A percentile compares a stretch with the other conserved stretches of the same genome.
Evolutionary conservation across 2,797 vertebrate species (phyloP).

Genomic region (Falco biarmicus): DNA sequence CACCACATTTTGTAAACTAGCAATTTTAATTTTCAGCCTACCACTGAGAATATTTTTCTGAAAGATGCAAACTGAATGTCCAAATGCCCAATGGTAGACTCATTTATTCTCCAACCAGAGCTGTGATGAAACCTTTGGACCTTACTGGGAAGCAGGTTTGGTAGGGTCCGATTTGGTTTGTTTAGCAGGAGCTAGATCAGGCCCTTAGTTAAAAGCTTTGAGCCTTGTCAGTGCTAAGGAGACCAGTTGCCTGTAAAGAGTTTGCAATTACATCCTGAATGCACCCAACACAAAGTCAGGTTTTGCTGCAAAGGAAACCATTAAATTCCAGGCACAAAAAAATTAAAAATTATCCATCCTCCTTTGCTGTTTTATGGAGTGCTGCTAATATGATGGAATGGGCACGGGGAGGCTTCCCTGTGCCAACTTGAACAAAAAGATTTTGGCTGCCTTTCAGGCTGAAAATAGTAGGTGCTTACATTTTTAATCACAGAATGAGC

Average conservation of each 20-base stretch:
- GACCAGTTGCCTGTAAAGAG: background rate
- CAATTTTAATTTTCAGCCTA: background rate
- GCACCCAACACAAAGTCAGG: background rate
- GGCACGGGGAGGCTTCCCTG: conserved; percentile 18
- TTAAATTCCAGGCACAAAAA: background rate
- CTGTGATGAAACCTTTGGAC: background rate
- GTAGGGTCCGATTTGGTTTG: background rate
- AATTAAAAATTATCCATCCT: background rate
- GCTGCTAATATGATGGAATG: conserved; percentile 11
- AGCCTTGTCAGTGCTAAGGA: background rate
- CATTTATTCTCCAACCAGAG: background rate
- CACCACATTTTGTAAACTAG: background rate
- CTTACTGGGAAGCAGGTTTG: background rate
- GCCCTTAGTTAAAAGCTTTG: background rate
- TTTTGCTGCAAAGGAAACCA: background rate
- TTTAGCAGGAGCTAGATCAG: background rate
- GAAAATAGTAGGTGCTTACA: conserved; percentile 81
- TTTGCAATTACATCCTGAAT: background rate
- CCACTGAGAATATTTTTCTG: background rate
- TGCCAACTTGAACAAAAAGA: conserved; percentile 69
- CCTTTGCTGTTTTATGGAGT: background rate
- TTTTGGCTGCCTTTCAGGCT: conserved; percentile 77
- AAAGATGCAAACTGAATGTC: background rate
- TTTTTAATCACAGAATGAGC: conserved; percentile 78
- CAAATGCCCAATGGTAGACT: background rate